phyloP scores from a whole-genome alignment of 2,888 invertebrate genomes.

The Eilema griseolum region DNA sequence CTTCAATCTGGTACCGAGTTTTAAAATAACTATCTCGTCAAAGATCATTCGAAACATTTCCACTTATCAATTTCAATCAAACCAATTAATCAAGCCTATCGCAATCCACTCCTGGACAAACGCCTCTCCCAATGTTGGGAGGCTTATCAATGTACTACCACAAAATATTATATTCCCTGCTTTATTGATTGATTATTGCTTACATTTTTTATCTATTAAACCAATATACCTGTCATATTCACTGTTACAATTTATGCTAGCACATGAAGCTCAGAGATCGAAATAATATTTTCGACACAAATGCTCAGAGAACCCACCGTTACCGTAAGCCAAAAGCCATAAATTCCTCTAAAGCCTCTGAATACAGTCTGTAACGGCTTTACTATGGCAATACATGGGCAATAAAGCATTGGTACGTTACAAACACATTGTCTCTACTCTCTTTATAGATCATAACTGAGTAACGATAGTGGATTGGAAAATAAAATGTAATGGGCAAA shows the following conservation, averaged over 20 bases:
- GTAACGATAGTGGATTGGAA: conserved; percentile 29
- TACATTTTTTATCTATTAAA: background rate
- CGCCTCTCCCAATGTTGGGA: too few relatives aligned
- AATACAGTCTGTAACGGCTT: conserved; percentile 19
- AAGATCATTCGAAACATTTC: too few relatives aligned
- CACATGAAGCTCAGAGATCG: background rate
- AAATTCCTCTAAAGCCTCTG: conserved; percentile 36
- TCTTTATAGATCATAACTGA: conserved; percentile 32
- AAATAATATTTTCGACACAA: background rate
- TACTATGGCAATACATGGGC: conserved; percentile 27
- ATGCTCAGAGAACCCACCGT: background rate
- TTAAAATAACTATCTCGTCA: background rate
- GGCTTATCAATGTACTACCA: background rate
- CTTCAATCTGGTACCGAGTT: background rate
- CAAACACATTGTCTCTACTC: conserved; percentile 36
- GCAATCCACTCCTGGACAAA: too few relatives aligned
- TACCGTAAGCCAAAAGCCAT: conserved; percentile 24
- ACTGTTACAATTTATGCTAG: background rate
- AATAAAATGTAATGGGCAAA: conserved; percentile 27
- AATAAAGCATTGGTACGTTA: conserved; percentile 35
- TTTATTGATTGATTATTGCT: background rate
- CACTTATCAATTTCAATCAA: too few relatives aligned
- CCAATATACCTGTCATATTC: background rate
- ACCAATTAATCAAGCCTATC: too few relatives aligned
- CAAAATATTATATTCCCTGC: too few relatives aligned